Conservation (phyloP, 2,113 vertebrate species). For the Synodontis membranacea region DNA sequence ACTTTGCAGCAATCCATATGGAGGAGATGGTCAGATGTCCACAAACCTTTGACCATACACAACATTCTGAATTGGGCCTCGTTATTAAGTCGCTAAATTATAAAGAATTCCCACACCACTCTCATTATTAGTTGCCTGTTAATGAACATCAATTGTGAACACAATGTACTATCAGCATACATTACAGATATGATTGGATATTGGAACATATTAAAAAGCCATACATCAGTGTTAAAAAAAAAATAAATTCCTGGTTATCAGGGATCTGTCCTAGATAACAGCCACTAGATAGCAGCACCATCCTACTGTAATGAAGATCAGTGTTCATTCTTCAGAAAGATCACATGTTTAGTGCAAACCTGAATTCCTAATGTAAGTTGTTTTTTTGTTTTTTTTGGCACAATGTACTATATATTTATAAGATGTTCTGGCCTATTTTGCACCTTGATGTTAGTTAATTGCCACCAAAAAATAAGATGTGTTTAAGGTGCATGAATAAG, state of each 20-base stretch:
- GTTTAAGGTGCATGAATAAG: not conserved
- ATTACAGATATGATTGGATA: not conserved
- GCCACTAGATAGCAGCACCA: constrained; percentile 37
- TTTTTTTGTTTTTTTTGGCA: too few species aligned
- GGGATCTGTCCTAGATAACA: too few species aligned
- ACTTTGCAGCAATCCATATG: not conserved
- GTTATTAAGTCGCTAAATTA: not conserved
- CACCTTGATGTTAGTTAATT: not conserved
- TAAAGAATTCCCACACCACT: not conserved
- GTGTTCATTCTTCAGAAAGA: not conserved
- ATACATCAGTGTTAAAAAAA: not conserved
- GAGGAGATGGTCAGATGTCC: not conserved
- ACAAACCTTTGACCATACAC: not conserved
- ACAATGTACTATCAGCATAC: not conserved
- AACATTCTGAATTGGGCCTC: not conserved
- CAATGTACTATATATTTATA: not conserved
- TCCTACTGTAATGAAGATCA: not conserved
- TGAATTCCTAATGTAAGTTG: not conserved
- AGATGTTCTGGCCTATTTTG: not conserved
- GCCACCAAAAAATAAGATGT: not conserved
- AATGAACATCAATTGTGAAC: not conserved
- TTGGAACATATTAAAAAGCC: too few species aligned
- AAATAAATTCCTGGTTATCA: not conserved
- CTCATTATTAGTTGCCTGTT: not conserved
- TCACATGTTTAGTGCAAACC: not conserved